Conservation (phyloP, 2,888 invertebrate species). For the Scrobipalpa atriplicella region DNA sequence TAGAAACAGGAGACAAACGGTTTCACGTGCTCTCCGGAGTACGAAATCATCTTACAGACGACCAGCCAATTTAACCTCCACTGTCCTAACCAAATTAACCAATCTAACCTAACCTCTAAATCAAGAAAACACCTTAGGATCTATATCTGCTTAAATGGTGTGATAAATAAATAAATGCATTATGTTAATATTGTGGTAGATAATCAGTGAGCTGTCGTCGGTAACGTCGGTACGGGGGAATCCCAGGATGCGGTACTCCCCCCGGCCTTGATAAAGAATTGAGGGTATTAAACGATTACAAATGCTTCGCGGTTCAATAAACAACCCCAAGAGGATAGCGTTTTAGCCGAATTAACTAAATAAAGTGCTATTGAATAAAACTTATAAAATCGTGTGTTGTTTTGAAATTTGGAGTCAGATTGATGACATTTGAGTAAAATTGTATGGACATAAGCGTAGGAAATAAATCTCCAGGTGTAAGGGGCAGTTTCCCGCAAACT, state of each 20-base stretch:
- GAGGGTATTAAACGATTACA: conserved; percentile 83
- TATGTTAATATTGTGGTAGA: conserved; percentile 43
- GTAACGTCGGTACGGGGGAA: conserved; percentile 59
- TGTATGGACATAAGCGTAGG: not conserved
- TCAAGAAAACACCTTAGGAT: no score
- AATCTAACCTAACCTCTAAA: no score
- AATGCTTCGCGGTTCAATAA: conserved; percentile 82
- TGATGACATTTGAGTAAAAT: not conserved
- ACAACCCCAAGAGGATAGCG: conserved; percentile 69
- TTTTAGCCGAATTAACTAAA: conserved; percentile 72
- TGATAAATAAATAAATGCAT: conserved; percentile 19
- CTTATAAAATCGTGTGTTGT: not conserved
- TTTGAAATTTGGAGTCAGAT: not conserved
- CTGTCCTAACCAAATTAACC: no score
- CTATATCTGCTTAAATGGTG: not conserved
- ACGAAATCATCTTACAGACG: no score
- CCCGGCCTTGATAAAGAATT: conserved; percentile 79
- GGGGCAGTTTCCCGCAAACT: no score
- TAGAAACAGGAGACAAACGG: no score
- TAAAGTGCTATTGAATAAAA: conserved; percentile 19
- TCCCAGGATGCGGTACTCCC: conserved; percentile 60
- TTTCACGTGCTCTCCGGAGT: no score
- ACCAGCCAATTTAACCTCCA: no score
- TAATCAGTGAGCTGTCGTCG: conserved; percentile 73
- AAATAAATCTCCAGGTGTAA: no score